Percentiles rank a stretch among this genome's conserved stretches.
phyloP scores from a whole-genome alignment of 1,140 invertebrate genomes.

The Hypothenemus hampei region DNA sequence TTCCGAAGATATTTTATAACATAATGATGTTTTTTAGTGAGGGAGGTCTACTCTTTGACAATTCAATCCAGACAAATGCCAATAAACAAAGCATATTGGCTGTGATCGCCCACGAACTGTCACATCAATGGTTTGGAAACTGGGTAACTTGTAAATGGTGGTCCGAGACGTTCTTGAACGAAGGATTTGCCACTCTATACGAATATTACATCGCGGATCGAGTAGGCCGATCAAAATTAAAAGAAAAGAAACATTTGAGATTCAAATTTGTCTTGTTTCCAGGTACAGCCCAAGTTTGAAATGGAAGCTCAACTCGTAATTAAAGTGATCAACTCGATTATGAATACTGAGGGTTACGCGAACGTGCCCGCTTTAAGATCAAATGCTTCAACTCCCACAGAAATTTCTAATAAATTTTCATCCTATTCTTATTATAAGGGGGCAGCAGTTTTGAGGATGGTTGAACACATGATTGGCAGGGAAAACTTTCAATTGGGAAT shows the following conservation, averaged over 20 bases:
- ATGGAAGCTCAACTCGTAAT: constrained; percentile 44
- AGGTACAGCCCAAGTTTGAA: constrained; percentile 22
- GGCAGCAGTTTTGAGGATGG: constrained; percentile 72
- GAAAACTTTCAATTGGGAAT: constrained; percentile 58
- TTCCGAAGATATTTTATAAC: background rate
- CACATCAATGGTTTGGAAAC: constrained; percentile 69
- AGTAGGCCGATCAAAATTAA: constrained; percentile 10
- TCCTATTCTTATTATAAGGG: constrained; percentile 59
- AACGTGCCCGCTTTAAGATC: constrained; percentile 40
- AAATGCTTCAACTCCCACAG: constrained; percentile 29
- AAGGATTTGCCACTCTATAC: constrained; percentile 50
- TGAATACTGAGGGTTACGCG: constrained; percentile 32
- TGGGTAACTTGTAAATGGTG: constrained; percentile 57
- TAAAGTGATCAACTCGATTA: constrained; percentile 45
- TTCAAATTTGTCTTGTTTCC: background rate
- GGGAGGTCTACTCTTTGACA: constrained; percentile 4
- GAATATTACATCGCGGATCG: constrained; percentile 33
- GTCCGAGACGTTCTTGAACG: constrained; percentile 48
- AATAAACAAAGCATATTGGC: constrained; percentile 48
- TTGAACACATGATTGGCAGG: constrained; percentile 62
- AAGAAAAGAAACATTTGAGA: background rate
- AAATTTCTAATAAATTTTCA: constrained; percentile 52
- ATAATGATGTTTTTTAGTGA: constrained; percentile 4
- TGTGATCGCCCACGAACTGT: constrained; percentile 57
- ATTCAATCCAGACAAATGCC: constrained; percentile 39